These are phyloP conservation scores for Cichladusa arquata DNA, from an alignment of 2,113 vertebrate species.

Conservation along the genomic window DNA sequence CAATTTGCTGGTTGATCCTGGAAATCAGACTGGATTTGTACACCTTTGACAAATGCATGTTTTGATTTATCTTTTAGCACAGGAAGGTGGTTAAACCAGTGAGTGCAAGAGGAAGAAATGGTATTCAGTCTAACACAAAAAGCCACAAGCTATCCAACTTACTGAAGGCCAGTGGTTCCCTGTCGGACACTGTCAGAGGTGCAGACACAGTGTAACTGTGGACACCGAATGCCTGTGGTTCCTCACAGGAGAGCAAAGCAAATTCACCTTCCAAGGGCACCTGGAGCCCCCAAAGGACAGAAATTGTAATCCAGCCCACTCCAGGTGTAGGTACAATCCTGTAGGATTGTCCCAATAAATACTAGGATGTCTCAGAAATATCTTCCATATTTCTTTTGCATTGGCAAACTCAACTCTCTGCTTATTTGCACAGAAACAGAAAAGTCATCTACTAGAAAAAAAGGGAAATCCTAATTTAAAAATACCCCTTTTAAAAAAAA, in stretches of 20 bases:
- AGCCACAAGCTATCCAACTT: not conserved
- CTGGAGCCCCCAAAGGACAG: not conserved
- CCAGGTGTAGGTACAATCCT: not conserved
- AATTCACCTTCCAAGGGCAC: not conserved
- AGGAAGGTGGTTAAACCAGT: not conserved
- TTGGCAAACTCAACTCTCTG: not conserved
- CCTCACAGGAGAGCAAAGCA: accelerated
- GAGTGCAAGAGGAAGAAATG: not conserved
- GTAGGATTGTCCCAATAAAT: not conserved
- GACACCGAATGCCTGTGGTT: not conserved
- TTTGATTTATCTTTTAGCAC: not conserved
- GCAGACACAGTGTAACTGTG: not conserved
- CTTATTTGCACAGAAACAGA: not conserved
- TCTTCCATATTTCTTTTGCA: not conserved
- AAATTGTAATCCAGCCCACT: not conserved
- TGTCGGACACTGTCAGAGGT: not conserved
- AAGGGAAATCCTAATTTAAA: not conserved
- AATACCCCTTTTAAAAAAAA: not conserved
- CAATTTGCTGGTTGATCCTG: not conserved
- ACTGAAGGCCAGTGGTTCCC: not conserved
- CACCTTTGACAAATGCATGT: not conserved
- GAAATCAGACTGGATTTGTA: not conserved
- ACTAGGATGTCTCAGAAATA: not conserved
- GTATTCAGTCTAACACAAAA: not conserved
- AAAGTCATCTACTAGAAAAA: not conserved